Base-by-base conservation (phyloP, 2,888 invertebrate genomes). In the Nemotelus nigrinus region DNA sequence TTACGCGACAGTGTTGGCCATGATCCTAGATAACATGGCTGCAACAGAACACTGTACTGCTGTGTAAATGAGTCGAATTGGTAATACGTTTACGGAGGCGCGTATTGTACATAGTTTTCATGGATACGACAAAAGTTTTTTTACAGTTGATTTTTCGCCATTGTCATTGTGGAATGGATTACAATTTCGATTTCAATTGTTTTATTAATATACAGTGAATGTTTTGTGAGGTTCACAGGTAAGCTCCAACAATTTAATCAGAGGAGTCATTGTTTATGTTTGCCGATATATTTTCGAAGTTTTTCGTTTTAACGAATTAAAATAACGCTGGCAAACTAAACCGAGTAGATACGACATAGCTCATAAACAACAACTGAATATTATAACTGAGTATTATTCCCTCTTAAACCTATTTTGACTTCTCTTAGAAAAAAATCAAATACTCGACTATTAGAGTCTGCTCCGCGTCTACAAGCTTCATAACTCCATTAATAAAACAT, bases 401-500 rank as follows among this genome's bases (percentile, higher is more conserved):
- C 25, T 25, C 25, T 25, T 25, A 25, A 25, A 25, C 1, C 25
- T 25, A 25, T 25, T 25, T 25, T 25, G 25, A 25, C 25, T 25
- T 25, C 25, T 25, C 25, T 25, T 25, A 0, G 25, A 1, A 25
- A 25, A 25, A 25, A 0, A 1, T 25, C 25, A 25, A 25, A 25
- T n/a, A n/a, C n/a, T n/a, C n/a, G n/a, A n/a, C n/a, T n/a, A n/a
- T n/a, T n/a, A n/a, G n/a, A n/a, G n/a, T n/a, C n/a, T n/a, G n/a
- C n/a, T n/a, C n/a, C n/a, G n/a, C n/a, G n/a, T n/a, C 25, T 25
- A 25, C 25, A 25, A 25, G 1, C 25, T 25, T 4, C 25, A 48
- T 74, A 48, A 48, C 43, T 63, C 74, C 63, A 63, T 74, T 74
- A 74, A 74, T 74, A 63, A 63, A 63, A 41, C 74, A 44, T 74